Evolutionary conservation across 2,113 vertebrate genomes (phyloP).

Genomic region (Mellivora capensis): DNA sequence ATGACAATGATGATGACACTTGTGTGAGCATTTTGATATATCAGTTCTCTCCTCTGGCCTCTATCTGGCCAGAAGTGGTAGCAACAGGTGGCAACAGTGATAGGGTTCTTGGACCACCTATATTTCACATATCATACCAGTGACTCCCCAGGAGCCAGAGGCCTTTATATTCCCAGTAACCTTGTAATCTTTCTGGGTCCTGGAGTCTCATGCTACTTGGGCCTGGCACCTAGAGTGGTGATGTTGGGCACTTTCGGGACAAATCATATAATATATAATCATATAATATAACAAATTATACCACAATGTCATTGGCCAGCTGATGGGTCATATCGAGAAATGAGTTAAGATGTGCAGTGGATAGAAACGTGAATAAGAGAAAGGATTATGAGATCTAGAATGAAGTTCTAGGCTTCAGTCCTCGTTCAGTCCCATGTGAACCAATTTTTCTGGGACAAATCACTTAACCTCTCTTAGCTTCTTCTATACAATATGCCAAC

Average conservation of each 20-base stretch:
- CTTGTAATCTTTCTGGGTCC: not conserved
- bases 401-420: not conserved
- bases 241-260: not conserved
- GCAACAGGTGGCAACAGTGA: not conserved
- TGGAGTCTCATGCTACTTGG: not conserved
- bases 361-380: not conserved
- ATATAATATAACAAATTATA: too few species aligned
- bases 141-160: not conserved
- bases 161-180: not conserved
- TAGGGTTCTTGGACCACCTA: not conserved
- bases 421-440: not conserved
- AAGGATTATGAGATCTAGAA: constrained; percentile 5
- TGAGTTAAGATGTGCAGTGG: not conserved
- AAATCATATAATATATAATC: not conserved
- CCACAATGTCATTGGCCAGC: not conserved
- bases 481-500: not conserved
- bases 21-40: not conserved
- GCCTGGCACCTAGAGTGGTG: not conserved
- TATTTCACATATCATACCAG: not conserved
- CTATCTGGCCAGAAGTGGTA: not conserved
- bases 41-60: not conserved
- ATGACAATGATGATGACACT: not conserved
- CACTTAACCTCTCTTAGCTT: not conserved
- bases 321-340: not conserved
- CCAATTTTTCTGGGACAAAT: not conserved